A percentile compares a stretch with the other conserved stretches of the same genome.
Evolutionary conservation across 2,113 vertebrate species (phyloP).

Genomic region (Mionectes macconnelli): DNA sequence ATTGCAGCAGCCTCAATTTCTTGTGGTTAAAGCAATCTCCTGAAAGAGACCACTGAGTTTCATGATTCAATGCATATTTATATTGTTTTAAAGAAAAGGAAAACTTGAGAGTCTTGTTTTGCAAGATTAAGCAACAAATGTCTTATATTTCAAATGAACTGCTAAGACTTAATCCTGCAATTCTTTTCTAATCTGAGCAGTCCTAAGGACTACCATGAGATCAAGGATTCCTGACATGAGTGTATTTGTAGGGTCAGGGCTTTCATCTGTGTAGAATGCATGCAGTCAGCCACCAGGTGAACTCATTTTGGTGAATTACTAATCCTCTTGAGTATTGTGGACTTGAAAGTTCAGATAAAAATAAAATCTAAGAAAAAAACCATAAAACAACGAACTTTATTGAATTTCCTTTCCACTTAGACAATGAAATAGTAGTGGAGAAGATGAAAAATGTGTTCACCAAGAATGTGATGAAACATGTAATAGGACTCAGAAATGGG

Average conservation of each 20-base stretch:
- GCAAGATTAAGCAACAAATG: constrained; percentile 56
- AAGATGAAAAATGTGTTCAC: background rate
- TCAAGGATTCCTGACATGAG: constrained; percentile 26
- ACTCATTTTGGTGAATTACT: background rate
- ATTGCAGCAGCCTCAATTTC: background rate
- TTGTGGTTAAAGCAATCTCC: background rate
- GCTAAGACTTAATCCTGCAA: constrained; percentile 47
- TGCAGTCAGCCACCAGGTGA: constrained; percentile 5
- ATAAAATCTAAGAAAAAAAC: background rate
- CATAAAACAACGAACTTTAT: background rate
- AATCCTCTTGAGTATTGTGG: background rate
- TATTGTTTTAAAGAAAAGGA: constrained; percentile 29
- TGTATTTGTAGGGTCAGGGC: background rate
- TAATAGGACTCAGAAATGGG: background rate
- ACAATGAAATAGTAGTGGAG: background rate
- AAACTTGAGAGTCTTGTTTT: constrained; percentile 47
- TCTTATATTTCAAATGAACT: constrained; percentile 56
- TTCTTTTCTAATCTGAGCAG: constrained; percentile 19
- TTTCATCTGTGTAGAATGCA: background rate
- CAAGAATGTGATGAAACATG: background rate
- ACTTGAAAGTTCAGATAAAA: constrained; percentile 40
- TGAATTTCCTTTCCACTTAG: constrained; percentile 31
- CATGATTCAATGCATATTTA: constrained; percentile 29
- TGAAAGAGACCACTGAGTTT: constrained; percentile 27
- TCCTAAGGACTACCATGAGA: constrained; percentile 34